Base-by-base conservation (phyloP, 2,888 invertebrate species). In the Stomorhina lunata region DNA sequence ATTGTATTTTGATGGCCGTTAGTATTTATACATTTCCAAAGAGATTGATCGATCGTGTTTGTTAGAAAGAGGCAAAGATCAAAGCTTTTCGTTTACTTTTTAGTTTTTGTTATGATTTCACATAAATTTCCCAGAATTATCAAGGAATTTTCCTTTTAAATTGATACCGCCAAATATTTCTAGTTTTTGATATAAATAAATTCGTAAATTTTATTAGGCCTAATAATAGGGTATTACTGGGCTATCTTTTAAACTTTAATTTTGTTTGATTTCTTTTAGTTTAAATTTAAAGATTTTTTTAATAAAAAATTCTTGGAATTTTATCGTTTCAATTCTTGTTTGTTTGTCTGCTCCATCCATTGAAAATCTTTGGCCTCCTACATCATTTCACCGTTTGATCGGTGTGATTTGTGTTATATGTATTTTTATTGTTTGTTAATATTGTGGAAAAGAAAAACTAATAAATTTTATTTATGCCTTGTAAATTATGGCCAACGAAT, bases 121-220 rank as follows among this genome's bases (percentile, higher is more conserved):
- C 10, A 20, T 17, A 75, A 65, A 63, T 65, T 73, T 75, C 68
- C 17, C 0, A 69, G 78, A 73, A 78, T 75, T 68, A 73, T 68
- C 57, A 15, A 69, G 57, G 75, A 75, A n/a, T n/a, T 65, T 65
- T 75, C 59, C 71, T 57, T 81, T 81, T 81, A 20, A 75, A 73
- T 63, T 78, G 65, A 43, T 75, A 65, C 73, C 78, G 81, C 61
- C 61, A 61, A 71, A 69, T 53, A 66, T 15, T 71, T 63, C n/a
- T 10, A 25, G n/a, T n/a, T 55, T 61, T 45, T 34, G 25, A 45
- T 20, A 32, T 22, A 65, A 25, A 22, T 34, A 55, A 69, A 45
- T 61, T 59, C 48, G 34, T 79, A 43, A 53, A 32, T 66, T 17
- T 72, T 59, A 53, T 59, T 22, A 25, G 12, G 22, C n/a, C 59